Evolutionary conservation across 2,113 vertebrate genomes (phyloP).

Genomic region (Willisornis vidua): DNA sequence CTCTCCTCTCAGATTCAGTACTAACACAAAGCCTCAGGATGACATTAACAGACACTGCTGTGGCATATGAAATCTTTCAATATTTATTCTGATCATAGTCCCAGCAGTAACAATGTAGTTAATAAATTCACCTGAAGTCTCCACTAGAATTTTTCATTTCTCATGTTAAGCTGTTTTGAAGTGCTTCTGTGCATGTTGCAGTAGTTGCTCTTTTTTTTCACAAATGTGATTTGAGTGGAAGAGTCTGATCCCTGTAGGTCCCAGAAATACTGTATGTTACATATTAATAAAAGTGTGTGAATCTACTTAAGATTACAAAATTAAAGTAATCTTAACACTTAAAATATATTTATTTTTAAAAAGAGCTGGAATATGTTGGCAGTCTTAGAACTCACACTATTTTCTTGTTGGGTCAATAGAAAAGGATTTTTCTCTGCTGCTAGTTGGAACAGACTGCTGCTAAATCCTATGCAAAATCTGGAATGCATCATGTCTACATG

Average conservation of each 20-base stretch:
- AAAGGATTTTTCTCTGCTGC: conserved; percentile 27
- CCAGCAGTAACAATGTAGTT: conserved; percentile 23
- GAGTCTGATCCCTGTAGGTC: neutral
- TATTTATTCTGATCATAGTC: conserved; percentile 55
- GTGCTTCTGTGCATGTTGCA: neutral
- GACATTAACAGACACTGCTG: conserved; percentile 3
- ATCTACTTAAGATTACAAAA: neutral
- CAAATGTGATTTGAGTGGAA: neutral
- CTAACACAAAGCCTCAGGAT: conserved; percentile 23
- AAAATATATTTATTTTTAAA: neutral
- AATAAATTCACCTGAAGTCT: conserved; percentile 57
- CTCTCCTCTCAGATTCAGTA: neutral
- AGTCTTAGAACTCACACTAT: conserved; percentile 29
- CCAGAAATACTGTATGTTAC: neutral
- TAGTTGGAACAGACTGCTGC: conserved; percentile 43
- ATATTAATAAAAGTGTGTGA: neutral
- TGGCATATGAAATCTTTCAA: conserved; percentile 10
- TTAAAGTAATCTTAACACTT: neutral
- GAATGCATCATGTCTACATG: conserved; percentile 6
- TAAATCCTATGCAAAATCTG: conserved; percentile 42
- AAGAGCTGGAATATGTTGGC: neutral
- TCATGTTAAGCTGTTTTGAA: conserved; percentile 19
- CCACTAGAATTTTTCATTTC: conserved; percentile 32
- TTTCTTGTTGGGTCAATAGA: conserved; percentile 56
- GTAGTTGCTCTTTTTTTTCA: neutral